Base-by-base conservation (phyloP, 2,888 invertebrate genomes). In the Euspilapteryx auroguttella region DNA sequence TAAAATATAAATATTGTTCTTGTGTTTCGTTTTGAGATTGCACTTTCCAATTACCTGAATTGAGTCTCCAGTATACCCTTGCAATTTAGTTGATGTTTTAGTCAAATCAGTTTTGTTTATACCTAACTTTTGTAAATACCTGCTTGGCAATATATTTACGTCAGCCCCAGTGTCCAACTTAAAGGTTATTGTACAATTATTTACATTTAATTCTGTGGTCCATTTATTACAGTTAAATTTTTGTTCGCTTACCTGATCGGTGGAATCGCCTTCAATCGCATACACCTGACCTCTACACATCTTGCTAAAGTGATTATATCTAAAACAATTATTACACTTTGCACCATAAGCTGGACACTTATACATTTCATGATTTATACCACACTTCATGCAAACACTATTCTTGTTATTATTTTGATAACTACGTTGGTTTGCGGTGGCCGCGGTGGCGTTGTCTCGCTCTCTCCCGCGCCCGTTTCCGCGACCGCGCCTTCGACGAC, bases 271-370 rank as follows among this genome's bases (percentile, higher is more conserved):
- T 8, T 28, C 11, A 6, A 29, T 11, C 6, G 21, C 24, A 11
- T 21, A 25, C 4, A 21, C 14, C 14, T 21, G n/a, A n/a, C n/a
- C n/a, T n/a, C n/a, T 12, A 11, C 29, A 29, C 14, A 29, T 21
- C 12, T 21, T 13, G 3, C 25, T 11, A 12, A 12, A 29, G 12
- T 29, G 29, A 25, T 29, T 29, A 13, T 21, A 29, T 21, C 13
- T 17, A n/a, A 27, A 23, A 14, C 27, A 30, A 17, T 22, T 23
- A 9, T n/a, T n/a, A 20, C 30, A 30, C 11, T 22, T 22, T 17
- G 12, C 22, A 10, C 30, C 30, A 20, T 20, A 30, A n/a, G 30
- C 27, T 1, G 30, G 30, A 22, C 30, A 30, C 11, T 22, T 24
- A 5, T 24, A 17, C 14, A 23, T 15, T 3, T 23, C 20, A 24